phyloP scores from a whole-genome alignment of 2,888 invertebrate species.

The Eupithecia pulchellata region DNA sequence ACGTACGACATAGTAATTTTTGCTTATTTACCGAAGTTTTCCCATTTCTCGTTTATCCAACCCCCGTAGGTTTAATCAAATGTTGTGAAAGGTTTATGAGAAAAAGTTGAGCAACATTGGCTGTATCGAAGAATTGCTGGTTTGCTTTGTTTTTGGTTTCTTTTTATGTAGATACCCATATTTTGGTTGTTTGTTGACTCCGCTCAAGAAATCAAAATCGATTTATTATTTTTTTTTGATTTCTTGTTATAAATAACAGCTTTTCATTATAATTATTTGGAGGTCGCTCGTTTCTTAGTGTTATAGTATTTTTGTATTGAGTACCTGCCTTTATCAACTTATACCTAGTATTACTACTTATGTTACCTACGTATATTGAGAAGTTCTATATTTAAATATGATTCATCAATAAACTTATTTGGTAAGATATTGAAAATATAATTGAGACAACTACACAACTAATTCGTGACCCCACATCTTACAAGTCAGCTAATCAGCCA shows the following conservation, averaged over 20 bases:
- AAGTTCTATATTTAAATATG: no score
- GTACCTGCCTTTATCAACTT: no score
- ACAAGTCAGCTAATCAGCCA: background rate
- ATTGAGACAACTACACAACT: background rate
- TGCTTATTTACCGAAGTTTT: slow-evolving; percentile 60
- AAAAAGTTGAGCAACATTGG: slow-evolving; percentile 51
- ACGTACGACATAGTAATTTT: slow-evolving; percentile 59
- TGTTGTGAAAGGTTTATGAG: slow-evolving; percentile 60
- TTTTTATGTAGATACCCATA: background rate
- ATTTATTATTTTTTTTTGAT: no score
- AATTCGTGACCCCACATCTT: background rate
- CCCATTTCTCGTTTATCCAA: slow-evolving; percentile 61
- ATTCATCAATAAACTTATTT: no score
- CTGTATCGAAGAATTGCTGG: slow-evolving; percentile 49
- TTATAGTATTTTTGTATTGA: no score
- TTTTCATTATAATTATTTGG: no score
- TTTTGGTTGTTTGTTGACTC: background rate
- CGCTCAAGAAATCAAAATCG: background rate
- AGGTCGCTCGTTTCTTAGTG: no score
- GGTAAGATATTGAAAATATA: background rate
- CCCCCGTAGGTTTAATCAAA: slow-evolving; percentile 63
- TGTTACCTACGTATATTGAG: no score
- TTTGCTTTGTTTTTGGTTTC: slow-evolving; percentile 25
- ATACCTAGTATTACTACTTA: no score
- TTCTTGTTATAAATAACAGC: no score